phyloP scores from a whole-genome alignment of 1,140 invertebrate genomes.

The Sinonovacula constricta region DNA sequence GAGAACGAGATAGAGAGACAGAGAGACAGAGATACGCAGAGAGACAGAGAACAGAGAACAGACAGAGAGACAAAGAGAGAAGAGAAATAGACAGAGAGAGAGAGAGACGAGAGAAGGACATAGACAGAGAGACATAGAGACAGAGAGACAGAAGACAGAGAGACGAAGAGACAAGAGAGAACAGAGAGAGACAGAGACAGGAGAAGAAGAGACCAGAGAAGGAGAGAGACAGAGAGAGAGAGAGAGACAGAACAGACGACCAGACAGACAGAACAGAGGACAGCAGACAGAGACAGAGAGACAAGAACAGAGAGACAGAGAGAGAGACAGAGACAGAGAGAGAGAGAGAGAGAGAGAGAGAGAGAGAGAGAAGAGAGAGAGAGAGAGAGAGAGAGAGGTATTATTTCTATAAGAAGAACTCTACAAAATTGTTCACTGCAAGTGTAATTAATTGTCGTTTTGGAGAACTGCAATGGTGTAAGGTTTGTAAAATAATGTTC shows the following conservation, averaged over 20 bases:
- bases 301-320: neutral
- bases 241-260: neutral
- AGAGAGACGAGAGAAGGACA: neutral
- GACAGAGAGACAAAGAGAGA: constrained; percentile 3
- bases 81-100: too few species aligned
- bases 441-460: too few species aligned
- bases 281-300: neutral
- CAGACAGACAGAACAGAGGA: neutral
- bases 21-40: too few species aligned
- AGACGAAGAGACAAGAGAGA: neutral
- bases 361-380: neutral
- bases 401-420: too few species aligned
- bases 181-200: neutral
- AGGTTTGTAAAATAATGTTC: too few species aligned
- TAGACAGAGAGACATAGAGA: too few species aligned
- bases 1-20: too few species aligned
- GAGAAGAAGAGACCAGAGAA: neutral
- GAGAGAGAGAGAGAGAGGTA: too few species aligned
- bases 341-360: neutral
- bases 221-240: neutral
- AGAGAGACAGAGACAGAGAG: neutral
- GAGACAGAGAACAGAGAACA: neutral
- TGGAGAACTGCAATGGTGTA: too few species aligned
- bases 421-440: too few species aligned
- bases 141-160: neutral